Conservation (phyloP, 53 echinoderm and acorn worm species). For the Holothuria scabra region DNA sequence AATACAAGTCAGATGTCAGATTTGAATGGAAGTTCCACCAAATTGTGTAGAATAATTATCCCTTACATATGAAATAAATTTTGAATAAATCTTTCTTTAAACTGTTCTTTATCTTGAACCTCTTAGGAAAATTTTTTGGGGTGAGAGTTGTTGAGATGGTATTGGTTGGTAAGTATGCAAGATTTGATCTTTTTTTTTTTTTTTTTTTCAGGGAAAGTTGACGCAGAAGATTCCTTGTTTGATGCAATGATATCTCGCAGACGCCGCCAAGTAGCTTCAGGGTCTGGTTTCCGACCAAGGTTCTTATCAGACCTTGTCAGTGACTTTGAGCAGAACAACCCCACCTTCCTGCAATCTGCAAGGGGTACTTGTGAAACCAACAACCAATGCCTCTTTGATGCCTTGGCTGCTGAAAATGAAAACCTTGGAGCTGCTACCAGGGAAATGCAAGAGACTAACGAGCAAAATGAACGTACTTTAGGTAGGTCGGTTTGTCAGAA, state of each 20-base stretch:
- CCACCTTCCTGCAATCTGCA: slow-evolving; percentile 61
- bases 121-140: too few species aligned
- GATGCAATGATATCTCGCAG: neutral
- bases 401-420: slow-evolving; percentile 69
- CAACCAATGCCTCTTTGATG: slow-evolving; percentile 75
- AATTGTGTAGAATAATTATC: too few species aligned
- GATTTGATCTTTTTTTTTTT: too few species aligned
- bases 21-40: too few species aligned
- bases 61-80: too few species aligned
- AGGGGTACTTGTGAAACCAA: slow-evolving; percentile 56
- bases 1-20: too few species aligned
- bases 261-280: slow-evolving; percentile 25
- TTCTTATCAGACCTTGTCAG: slow-evolving; percentile 78
- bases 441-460: slow-evolving; percentile 27
- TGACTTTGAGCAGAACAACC: slow-evolving; percentile 40
- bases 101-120: too few species aligned
- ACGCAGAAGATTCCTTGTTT: neutral
- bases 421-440: slow-evolving; percentile 52
- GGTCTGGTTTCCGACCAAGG: slow-evolving; percentile 64
- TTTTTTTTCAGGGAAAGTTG: slow-evolving; percentile 2
- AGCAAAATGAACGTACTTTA: slow-evolving; percentile 37
- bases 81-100: too few species aligned
- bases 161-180: too few species aligned
- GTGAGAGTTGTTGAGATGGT: too few species aligned
- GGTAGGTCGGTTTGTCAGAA: slow-evolving; percentile 19